Percentiles rank a stretch among this genome's conserved stretches.
These are phyloP conservation scores for Tachina grossa DNA, from an alignment of 2,888 invertebrate genomes.

Conservation along the genomic window DNA sequence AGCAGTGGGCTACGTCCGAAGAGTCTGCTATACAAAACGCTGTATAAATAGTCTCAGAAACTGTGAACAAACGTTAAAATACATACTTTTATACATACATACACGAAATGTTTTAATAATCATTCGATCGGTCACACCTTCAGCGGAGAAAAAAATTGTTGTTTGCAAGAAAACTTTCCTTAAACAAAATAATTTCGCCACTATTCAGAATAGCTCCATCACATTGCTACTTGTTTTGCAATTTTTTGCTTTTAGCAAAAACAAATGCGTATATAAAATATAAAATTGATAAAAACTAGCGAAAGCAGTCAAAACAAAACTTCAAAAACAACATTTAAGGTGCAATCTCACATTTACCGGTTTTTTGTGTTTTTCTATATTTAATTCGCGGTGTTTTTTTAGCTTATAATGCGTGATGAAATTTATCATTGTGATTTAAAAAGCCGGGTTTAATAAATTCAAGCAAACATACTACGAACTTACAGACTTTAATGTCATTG, in stretches of 20 bases:
- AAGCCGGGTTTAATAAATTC: conserved; percentile 51
- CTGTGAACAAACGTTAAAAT: not conserved
- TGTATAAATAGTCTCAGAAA: not conserved
- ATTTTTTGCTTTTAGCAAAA: not conserved
- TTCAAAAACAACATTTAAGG: too few species aligned
- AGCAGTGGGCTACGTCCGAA: too few species aligned
- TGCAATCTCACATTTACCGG: conserved; percentile 45
- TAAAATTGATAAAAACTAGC: too few species aligned
- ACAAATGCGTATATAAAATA: too few species aligned
- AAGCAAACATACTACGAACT: not conserved
- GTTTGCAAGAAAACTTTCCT: conserved; percentile 2
- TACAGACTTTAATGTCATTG: conserved; percentile 26
- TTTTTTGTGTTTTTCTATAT: conserved; percentile 26
- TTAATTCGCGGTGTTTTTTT: not conserved
- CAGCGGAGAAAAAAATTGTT: not conserved
- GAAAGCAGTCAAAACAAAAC: not conserved
- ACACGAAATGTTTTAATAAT: not conserved
- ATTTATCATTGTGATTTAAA: conserved; percentile 8
- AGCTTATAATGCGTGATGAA: too few species aligned
- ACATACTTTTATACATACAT: not conserved
- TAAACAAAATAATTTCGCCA: conserved; percentile 17
- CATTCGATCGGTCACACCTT: conserved; percentile 4
- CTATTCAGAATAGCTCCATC: not conserved
- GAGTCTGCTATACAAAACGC: not conserved
- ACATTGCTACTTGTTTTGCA: conserved; percentile 10